Evolutionary conservation across 2,888 invertebrate species (phyloP).

Genomic region (Agrochola lychnidis): DNA sequence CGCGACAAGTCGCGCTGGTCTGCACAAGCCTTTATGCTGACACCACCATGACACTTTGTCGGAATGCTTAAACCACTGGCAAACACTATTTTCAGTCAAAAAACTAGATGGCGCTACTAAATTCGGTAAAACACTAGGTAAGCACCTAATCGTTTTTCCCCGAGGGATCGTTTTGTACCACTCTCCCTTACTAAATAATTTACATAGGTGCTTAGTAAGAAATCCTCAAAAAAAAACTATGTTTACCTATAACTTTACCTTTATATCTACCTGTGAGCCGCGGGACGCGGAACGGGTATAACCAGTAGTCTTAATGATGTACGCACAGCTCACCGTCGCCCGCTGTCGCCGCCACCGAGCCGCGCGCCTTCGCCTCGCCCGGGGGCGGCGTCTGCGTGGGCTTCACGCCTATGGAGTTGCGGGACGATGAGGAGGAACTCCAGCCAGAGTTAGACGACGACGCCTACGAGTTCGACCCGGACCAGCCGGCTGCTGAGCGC

Average conservation of each 20-base stretch:
- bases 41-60: too few relatives aligned
- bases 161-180: too few relatives aligned
- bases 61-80: too few relatives aligned
- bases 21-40: too few relatives aligned
- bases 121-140: too few relatives aligned
- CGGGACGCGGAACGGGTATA: background rate
- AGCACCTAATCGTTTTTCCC: too few relatives aligned
- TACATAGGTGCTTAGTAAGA: too few relatives aligned
- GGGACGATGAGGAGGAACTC: slow-evolving; percentile 25
- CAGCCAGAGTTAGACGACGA: slow-evolving; percentile 16
- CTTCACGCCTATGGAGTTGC: slow-evolving; percentile 6
- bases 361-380: background rate
- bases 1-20: too few relatives aligned
- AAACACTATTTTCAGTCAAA: too few relatives aligned
- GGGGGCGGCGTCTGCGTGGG: background rate
- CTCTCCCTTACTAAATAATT: too few relatives aligned
- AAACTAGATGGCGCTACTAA: too few relatives aligned
- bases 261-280: background rate
- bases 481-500: slow-evolving; percentile 6
- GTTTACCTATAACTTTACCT: background rate
- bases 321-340: slow-evolving; percentile 19
- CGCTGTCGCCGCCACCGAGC: background rate
- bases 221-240: too few relatives aligned
- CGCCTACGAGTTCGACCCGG: slow-evolving; percentile 21
- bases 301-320: slow-evolving; percentile 19